Evolutionary conservation across 2,113 vertebrate genomes (phyloP), one percentile per base, ranked within the genome.

Genomic region (Macaca nemestrina): DNA sequence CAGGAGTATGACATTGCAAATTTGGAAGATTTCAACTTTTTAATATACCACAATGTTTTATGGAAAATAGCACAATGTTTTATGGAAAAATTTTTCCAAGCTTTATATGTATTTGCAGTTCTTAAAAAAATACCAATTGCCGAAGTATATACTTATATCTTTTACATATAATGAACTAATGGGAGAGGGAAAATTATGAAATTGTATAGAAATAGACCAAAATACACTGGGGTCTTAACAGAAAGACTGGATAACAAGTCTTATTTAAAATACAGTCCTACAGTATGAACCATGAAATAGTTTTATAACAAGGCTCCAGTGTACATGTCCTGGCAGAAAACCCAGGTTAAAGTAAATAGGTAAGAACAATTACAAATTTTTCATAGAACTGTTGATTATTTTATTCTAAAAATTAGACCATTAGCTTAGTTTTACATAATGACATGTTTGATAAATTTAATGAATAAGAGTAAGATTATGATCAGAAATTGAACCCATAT

Each of bases 161-260:
- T 73, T 90, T 88, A 94, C 30, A 8, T 52, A 40, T 32, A 94
- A 87, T 61, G 64, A 57, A 88, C 6, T 87, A 93, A 78, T 12
- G 43, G 20, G 43, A 89, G 27, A 78, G 35, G 35, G 8, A 76
- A 85, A 90, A 80, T 86, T 8, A 93, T 40, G 59, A 93, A 67
- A 70, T 50, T 82, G 67, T 55, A 11, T 70, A 88, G 64, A 38
- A 45, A 95, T 89, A 38, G 68, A 82, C 38, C 90, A 78, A 96
- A 95, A 96, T 59, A 94, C 79, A 96, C 82, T 83, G 72, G 59
- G 38, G 70, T 93, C 59, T 92, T 89, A 83, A 81, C 8, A 91
- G 38, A 72, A 94, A 45, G 45, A 80, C 20, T 81, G 35, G n/a
- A 79, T 57, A 85, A 82, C 27, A 78, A 70, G 45, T 79, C 67